phyloP scores from a whole-genome alignment of 1,140 invertebrate genomes.

The Periplaneta americana region DNA sequence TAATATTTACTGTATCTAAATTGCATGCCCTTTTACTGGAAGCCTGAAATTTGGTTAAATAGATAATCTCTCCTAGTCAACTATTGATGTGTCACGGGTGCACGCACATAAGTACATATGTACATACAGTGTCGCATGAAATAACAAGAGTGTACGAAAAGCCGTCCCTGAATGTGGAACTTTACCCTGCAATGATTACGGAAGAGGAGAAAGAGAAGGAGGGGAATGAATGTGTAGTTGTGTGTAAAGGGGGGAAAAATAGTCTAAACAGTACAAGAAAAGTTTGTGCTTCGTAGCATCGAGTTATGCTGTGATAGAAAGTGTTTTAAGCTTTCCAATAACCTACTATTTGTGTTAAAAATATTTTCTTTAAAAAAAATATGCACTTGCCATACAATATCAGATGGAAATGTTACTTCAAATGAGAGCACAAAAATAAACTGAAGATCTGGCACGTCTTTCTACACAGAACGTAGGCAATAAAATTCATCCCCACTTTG shows the following conservation, averaged over 20 bases:
- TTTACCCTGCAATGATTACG: conserved; percentile 19
- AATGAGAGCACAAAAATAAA: not conserved
- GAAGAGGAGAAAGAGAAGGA: not conserved
- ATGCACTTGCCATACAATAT: not conserved
- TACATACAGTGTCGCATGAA: not conserved
- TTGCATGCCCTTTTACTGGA: conserved; percentile 11
- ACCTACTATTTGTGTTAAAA: not conserved
- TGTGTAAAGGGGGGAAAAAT: not conserved
- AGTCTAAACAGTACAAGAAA: not conserved
- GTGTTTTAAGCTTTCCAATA: not conserved
- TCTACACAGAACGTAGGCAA: not conserved
- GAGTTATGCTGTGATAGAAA: not conserved
- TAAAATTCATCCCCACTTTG: not conserved
- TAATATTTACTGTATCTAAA: conserved; percentile 4
- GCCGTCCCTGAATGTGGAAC: conserved; percentile 15
- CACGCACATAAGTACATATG: not conserved
- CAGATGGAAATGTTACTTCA: not conserved
- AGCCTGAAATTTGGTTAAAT: conserved; percentile 9
- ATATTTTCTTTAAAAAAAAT: not conserved
- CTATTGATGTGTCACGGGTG: conserved; percentile 9
- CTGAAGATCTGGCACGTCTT: not conserved
- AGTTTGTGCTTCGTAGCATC: not conserved
- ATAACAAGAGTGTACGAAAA: conserved; percentile 6
- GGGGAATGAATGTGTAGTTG: not conserved
- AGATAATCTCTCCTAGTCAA: conserved; percentile 4